A percentile compares a stretch with the other conserved stretches of the same genome.
These are phyloP conservation scores for Lycia hirtaria DNA, from an alignment of 2,888 invertebrate genomes.

Conservation along the genomic window DNA sequence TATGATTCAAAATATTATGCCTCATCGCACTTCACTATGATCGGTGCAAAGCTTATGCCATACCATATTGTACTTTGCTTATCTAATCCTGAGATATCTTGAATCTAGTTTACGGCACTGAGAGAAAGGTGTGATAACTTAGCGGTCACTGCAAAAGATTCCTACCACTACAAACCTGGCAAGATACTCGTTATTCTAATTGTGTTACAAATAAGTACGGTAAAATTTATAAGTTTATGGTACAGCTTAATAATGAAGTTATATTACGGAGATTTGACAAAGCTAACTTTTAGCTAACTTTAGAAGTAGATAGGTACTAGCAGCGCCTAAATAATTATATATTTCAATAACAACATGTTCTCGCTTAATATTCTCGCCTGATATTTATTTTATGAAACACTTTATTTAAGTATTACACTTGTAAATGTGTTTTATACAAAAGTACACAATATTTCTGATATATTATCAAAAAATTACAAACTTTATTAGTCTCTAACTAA, in stretches of 20 bases:
- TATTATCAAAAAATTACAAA: slow-evolving; percentile 15
- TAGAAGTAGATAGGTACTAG: slow-evolving; percentile 6
- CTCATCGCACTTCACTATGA: no score
- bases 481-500: not conserved
- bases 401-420: not conserved
- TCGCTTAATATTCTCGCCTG: not conserved
- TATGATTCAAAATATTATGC: no score
- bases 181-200: not conserved
- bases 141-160: no score
- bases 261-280: not conserved
- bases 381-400: not conserved
- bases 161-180: not conserved
- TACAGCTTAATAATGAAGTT: not conserved
- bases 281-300: slow-evolving; percentile 9
- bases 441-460: slow-evolving; percentile 20
- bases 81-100: no score
- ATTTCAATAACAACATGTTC: not conserved
- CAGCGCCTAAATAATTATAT: not conserved
- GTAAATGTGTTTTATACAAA: slow-evolving; percentile 14
- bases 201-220: not conserved
- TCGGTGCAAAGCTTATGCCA: no score
- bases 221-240: slow-evolving; percentile 3
- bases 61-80: no score
- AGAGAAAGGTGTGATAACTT: not conserved
- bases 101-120: no score